Conservation (phyloP, 2,797 vertebrate species). For the Holocentrus rufus region DNA sequence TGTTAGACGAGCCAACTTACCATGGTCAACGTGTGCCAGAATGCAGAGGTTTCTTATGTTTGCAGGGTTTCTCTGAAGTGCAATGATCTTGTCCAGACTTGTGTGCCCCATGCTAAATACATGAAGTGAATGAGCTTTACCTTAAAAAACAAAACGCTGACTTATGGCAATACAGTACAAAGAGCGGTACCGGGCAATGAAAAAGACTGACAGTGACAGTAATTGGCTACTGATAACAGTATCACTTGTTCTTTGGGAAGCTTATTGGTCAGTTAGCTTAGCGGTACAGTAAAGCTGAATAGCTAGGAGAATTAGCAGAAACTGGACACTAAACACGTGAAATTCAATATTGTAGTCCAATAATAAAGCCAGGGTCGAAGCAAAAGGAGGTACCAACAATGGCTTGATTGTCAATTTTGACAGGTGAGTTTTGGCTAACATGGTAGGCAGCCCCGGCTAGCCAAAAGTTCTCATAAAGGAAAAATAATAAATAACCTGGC, state of each 20-base stretch:
- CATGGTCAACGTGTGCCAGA: slow-evolving; percentile 95
- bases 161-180: neutral
- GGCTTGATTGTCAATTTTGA: neutral
- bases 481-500: fast-evolving
- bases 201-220: neutral
- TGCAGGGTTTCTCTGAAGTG: slow-evolving; percentile 86
- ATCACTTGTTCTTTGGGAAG: no score
- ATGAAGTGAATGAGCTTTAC: neutral
- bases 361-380: neutral
- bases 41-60: slow-evolving; percentile 95
- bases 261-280: neutral
- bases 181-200: neutral
- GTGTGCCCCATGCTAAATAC: slow-evolving; percentile 81
- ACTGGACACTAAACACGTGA: neutral
- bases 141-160: no score
- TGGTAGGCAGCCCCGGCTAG: neutral
- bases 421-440: slow-evolving; percentile 13
- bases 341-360: neutral
- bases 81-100: slow-evolving; percentile 84
- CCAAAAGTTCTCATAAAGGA: neutral
- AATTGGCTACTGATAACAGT: no score
- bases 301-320: neutral
- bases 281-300: neutral
- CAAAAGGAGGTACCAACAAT: neutral
- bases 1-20: slow-evolving; percentile 72